Conservation (phyloP, 2,113 vertebrate species). For the Eidolon helvum region DNA sequence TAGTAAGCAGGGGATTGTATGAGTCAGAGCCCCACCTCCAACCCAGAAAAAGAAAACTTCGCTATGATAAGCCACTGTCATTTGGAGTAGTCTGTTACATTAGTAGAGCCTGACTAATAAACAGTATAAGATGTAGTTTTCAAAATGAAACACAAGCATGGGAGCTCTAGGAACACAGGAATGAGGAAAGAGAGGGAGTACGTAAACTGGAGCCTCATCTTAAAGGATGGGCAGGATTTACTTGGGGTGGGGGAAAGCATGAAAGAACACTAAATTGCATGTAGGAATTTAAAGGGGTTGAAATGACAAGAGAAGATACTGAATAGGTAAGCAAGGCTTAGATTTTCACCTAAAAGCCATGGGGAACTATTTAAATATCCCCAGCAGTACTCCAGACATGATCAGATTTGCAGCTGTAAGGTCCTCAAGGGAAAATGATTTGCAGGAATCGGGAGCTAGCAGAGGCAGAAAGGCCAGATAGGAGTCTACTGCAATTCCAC, state of each 20-base stretch:
- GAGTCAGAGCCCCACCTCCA: background rate
- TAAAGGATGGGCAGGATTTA: background rate
- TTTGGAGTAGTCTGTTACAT: background rate
- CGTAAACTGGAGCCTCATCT: background rate
- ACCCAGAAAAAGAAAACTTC: background rate
- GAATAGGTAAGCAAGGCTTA: background rate
- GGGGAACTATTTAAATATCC: background rate
- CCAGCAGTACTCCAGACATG: background rate
- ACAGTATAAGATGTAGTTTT: background rate
- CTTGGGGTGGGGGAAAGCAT: background rate
- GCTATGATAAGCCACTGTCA: background rate
- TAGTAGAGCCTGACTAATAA: background rate
- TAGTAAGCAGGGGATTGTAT: accelerated
- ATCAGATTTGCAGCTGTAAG: background rate
- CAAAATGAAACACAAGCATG: background rate
- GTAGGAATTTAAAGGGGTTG: background rate
- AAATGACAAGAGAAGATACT: background rate
- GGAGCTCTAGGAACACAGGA: background rate
- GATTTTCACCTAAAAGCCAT: background rate
- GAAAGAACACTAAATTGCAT: background rate
- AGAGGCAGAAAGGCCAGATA: background rate
- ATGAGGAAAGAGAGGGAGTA: background rate
- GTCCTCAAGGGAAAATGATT: background rate
- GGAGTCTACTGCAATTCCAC: background rate
- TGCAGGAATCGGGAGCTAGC: background rate